Base-by-base conservation (phyloP, 2,113 vertebrate species). In the Saccopteryx leptura region DNA sequence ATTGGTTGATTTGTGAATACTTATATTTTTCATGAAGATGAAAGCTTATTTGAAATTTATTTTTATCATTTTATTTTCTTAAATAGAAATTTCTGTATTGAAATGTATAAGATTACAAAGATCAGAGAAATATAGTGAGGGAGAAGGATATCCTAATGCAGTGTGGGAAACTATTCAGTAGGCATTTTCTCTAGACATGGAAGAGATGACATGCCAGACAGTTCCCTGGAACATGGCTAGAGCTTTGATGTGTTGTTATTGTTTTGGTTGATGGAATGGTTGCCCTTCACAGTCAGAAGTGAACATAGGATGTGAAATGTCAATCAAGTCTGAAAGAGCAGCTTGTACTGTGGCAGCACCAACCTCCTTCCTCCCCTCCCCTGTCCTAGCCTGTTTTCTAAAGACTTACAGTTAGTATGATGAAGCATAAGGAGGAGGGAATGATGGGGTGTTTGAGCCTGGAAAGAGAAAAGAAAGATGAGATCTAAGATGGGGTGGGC, bases 311-410 rank as follows among this genome's bases (percentile, higher is more conserved):
- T 91, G 48, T 74, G 66, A 86, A 96, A 97, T 92, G 65, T 72
- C 95, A 96, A 96, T 82, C 84, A 72, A 96, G 56, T 63, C 93
- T 95, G 54, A 95, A 95, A 95, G 92, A 69, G 52, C 72, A 85
- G 33, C 23, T 82, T 91, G 61, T 94, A 48, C 68, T 79, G 6
- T 46, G 75, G 54, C 28, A 31, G 24, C 23, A 82, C 39, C 23
- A 5, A 33, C 17, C 39, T 28, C 14, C 24, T 50, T 23, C 17
- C 10, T 15, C 52, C 6, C 28, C 39, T 9, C 58, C 39, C 63
- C 23, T 56, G 18, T 3, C 61, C 65, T n/a, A 10, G 28, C 31
- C 90, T 81, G 65, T 58, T 88, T 78, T 58, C 86, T 76, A 74
- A 94, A 74, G 82, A 5, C 10, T 19, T 82, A 15, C 39, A 85